Base-by-base conservation (phyloP, 2,797 vertebrate species). In the Tauraco hartlaubi region DNA sequence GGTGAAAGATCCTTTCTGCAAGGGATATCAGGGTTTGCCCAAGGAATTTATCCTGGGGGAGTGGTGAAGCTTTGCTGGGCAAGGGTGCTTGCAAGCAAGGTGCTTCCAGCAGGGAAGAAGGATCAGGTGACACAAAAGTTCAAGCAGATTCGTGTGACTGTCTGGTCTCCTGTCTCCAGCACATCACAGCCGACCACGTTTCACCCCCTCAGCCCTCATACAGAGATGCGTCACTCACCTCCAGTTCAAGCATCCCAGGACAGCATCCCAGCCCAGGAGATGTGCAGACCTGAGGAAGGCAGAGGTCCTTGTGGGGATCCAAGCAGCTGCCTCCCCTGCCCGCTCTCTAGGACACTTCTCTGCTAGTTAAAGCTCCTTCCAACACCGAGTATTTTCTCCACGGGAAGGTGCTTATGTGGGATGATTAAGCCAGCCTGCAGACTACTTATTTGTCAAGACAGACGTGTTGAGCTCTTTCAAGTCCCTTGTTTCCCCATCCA, bases 241-340 rank as follows among this genome's bases (percentile, higher is more conserved):
- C 82, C 68, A 35, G 59, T 19, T 80, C 61, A 39, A n/a, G 37
- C 43, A 39, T 14, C 41, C 25, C 28, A 35, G 69, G 37, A 56
- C 51, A 67, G 23, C 31, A 22, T 21, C 37, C 43, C 9, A 6
- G 59, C 5, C 15, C 43, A 49, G 58, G 49, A 85, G 51, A 68
- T 0, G 2, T 31, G 18, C 33, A 87, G 13, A 39, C 26, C 33
- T 25, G 54, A n/a, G 69, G 56, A 74, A 63, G 55, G 33, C 29
- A 66, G 28, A 0, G 2, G 4, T 76, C 8, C 14, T 18, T 4
- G 1, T 11, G 39, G 39, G 19, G 18, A 15, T 44, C 18, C 1
- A 6, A 41, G 44, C 21, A 55, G 17, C 64, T 46, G 43, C 41
- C n/a, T 63, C 35, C 20, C 16, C 46, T 72, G 46, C 37, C 26